Conservation (phyloP, 2,113 vertebrate genomes). For the Morone chrysops region DNA sequence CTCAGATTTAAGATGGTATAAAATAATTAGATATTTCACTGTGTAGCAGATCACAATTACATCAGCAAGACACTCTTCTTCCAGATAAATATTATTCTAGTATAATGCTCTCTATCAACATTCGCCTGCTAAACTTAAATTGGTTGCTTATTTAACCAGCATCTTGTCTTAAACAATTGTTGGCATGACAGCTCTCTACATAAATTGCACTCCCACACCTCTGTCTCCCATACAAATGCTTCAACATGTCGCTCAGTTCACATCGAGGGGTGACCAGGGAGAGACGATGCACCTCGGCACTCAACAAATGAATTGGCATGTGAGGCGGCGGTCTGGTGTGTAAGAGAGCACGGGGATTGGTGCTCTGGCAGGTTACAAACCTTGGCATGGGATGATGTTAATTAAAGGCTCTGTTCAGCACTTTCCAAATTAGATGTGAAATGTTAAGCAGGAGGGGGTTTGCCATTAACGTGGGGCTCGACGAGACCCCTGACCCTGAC, state of each 20-base stretch:
- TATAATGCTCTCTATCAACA: not conserved
- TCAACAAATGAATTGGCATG: slow-evolving; percentile 62
- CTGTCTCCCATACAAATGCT: slow-evolving; percentile 35
- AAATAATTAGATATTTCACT: not conserved
- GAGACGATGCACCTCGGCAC: slow-evolving; percentile 44
- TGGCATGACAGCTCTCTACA: slow-evolving; percentile 27
- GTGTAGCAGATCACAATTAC: not conserved
- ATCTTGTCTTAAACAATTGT: slow-evolving; percentile 2
- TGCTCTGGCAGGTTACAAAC: slow-evolving; percentile 51
- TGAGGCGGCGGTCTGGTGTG: slow-evolving; percentile 19
- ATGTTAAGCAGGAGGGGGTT: slow-evolving; percentile 72
- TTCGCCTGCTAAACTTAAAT: not conserved
- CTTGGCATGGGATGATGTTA: slow-evolving; percentile 64
- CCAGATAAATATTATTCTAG: not conserved
- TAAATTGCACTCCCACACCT: slow-evolving; percentile 38
- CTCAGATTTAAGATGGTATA: not conserved
- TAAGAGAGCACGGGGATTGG: slow-evolving; percentile 3
- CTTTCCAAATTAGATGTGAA: slow-evolving; percentile 77
- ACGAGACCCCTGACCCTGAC: slow-evolving; percentile 53
- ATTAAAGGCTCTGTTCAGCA: slow-evolving; percentile 76
- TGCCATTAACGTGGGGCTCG: slow-evolving; percentile 53
- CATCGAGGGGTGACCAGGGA: slow-evolving; percentile 25
- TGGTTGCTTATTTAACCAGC: slow-evolving; percentile 36
- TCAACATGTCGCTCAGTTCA: slow-evolving; percentile 41
- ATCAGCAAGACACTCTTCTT: not conserved